Evolutionary conservation across 53 echinoderm and acorn worm species (phyloP), one percentile per base, ranked within the genome.

Genomic region (Luidia sarsii): DNA sequence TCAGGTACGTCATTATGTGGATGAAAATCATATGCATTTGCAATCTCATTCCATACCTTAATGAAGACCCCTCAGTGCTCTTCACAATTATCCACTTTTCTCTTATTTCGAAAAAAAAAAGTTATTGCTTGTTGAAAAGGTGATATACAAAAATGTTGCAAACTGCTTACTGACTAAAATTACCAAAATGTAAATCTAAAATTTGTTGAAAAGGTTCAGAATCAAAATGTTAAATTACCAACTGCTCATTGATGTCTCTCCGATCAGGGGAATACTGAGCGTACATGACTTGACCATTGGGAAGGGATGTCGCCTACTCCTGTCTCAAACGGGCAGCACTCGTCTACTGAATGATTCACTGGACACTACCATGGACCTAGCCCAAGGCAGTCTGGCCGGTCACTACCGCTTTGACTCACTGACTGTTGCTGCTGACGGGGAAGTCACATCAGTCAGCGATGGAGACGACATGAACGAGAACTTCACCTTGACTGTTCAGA

Each of bases 341-440:
- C 86, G 80, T 33, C 82, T 90, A 29, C 85, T 87, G 0, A 80
- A 79, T 52, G 88, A 94, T 43, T 60, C 83, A 31, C 30, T 90
- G 0, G 86, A 91, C 27, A 86, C 91, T 1, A 61, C 82, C 27
- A 22, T 91, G 10, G 88, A 85, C 18, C 63, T 72, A 33, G 56
- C 59, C 3, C 48, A 54, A 27, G 87, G 84, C 27, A 57, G 46
- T 41, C 61, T 84, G 9, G 90, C 90, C 2, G 94, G 91, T 23
- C 90, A 94, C 83, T 94, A 86, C 56, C 88, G 89, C 31, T 91
- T 94, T 60, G 91, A 88, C 49, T 67, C 88, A 1, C 86, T 94
- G 48, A 91, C 83, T 2, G 68, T 94, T 15, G 72, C 85, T 30
- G 82, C 91, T 27, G 72, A 84, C 8, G 94, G 94, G 7, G 94